These are phyloP conservation scores for Melanocharis versteri DNA, from an alignment of 2,113 vertebrate genomes.

Conservation along the genomic window DNA sequence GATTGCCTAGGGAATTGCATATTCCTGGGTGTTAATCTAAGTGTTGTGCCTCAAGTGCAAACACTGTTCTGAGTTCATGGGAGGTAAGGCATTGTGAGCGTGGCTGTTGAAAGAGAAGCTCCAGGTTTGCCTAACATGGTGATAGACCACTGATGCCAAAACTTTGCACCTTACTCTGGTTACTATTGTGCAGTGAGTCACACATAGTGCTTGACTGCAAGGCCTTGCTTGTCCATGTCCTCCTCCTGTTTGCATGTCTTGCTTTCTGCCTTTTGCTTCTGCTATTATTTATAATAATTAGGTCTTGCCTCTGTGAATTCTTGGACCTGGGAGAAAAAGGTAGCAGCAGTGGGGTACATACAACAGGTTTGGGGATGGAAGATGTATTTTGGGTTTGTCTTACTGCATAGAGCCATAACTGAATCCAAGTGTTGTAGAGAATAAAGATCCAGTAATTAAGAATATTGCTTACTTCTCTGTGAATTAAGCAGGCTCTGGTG, in stretches of 20 bases:
- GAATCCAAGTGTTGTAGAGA: neutral
- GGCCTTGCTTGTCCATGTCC: neutral
- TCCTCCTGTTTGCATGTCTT: neutral
- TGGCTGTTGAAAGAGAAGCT: neutral
- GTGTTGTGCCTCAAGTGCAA: neutral
- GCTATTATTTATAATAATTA: neutral
- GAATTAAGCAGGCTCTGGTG: neutral
- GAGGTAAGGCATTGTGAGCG: neutral
- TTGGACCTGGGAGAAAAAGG: neutral
- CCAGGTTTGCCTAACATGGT: neutral
- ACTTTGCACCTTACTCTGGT: neutral
- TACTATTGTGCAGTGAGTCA: rapidly evolving
- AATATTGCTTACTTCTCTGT: neutral
- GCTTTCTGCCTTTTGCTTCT: neutral
- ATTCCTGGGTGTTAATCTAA: neutral
- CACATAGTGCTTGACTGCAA: neutral
- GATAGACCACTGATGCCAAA: neutral
- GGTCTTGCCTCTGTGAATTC: neutral
- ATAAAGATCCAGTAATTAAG: neutral
- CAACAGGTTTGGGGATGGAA: neutral
- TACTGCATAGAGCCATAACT: neutral
- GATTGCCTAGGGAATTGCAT: neutral
- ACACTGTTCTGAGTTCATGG: neutral
- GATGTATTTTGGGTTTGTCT: neutral
- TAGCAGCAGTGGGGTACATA: neutral